These are phyloP conservation scores for Brassicogethes aeneus DNA, from an alignment of 2,888 invertebrate species.

Conservation along the genomic window DNA sequence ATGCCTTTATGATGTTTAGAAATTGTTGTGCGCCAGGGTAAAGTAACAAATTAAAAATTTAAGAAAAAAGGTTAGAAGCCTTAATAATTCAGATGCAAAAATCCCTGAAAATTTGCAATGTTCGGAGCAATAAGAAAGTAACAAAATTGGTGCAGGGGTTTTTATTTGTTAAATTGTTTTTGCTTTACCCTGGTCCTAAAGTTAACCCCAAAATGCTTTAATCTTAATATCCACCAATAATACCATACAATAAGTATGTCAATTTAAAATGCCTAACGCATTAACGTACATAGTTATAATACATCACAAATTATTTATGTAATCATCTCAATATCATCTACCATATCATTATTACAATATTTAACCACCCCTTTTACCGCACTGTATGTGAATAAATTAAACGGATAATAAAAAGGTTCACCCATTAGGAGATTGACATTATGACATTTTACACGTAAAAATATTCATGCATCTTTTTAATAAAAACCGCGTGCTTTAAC, in stretches of 20 bases:
- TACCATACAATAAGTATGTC: constrained; percentile 10
- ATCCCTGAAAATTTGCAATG: too few species aligned
- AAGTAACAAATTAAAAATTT: too few species aligned
- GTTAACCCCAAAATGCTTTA: background rate
- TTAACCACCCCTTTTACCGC: background rate
- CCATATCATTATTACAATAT: background rate
- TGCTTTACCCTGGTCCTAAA: too few species aligned
- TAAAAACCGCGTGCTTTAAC: too few species aligned
- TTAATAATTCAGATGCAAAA: too few species aligned
- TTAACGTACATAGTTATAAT: background rate
- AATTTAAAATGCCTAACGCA: constrained; percentile 12
- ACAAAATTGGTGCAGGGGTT: too few species aligned
- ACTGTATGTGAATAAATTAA: background rate
- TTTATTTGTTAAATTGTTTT: too few species aligned
- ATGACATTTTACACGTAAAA: constrained; percentile 4
- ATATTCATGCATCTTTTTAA: background rate
- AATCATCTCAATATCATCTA: background rate
- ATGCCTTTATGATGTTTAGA: too few species aligned
- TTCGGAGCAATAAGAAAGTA: too few species aligned
- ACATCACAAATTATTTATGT: background rate
- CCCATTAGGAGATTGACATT: constrained; percentile 8
- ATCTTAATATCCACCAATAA: too few species aligned
- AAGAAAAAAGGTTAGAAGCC: too few species aligned
- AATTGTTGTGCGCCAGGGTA: constrained; percentile 4
- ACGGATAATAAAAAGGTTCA: background rate